Base-by-base conservation (phyloP, 2,797 vertebrate species). In the Champsocephalus esox region DNA sequence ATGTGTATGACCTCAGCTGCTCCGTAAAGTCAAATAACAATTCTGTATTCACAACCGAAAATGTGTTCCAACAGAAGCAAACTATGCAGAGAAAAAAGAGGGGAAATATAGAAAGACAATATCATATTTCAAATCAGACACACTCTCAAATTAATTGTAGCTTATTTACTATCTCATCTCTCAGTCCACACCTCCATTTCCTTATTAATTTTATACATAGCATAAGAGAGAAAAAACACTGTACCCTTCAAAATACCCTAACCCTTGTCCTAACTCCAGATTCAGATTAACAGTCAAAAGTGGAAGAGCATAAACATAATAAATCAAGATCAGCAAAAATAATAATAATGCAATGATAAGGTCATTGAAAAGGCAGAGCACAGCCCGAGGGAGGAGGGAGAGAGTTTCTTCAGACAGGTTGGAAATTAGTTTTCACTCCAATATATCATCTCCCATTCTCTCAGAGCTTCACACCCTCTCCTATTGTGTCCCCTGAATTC, bases 391-490 rank as follows among this genome's bases (percentile, higher is more conserved):
- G 73, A 77, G 80, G 83, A 70, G 73, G 58, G 77, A 75, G 77
- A 81, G 80, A 85, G 82, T 84, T 89, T 89, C 76, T 83, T 85
- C 60, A 90, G 92, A 93, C 91, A 93, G 92, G 80, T 89, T 89
- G 84, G 92, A 94, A 95, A 95, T 94, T 83, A 94, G 91, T 94
- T 94, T 95, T 92, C 87, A 84, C 90, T 93, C 77, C 85, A 90
- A 94, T 93, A 94, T 88, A 94, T 95, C 93, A 94, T 93, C 89
- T 87, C 83, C 84, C 89, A 85, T 93, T 94, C 92, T 93, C 89
- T 87, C 83, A 56, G 80, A 85, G 89, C 89, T 81, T 87, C 83
- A 84, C 75, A 83, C 64, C 82, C 77, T 87, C 84, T 89, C 77
- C 83, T 76, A 79, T 82, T 87, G 88, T 82, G 87, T 88, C 87